These are phyloP conservation scores for Coilia nasus DNA, from an alignment of 2,797 vertebrate species.

Conservation along the genomic window DNA sequence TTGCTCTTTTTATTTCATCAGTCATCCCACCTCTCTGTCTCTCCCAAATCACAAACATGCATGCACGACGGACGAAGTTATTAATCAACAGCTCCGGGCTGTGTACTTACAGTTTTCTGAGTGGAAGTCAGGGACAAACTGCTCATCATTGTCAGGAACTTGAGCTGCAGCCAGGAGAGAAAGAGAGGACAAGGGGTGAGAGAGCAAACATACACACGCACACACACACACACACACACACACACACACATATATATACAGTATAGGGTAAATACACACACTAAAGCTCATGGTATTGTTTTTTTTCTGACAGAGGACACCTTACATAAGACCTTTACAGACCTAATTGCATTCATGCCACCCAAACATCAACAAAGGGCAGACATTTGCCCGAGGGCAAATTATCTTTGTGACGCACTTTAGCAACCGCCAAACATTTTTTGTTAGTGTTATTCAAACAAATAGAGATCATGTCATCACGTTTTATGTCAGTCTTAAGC, in stretches of 20 bases:
- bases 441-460: neutral
- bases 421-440: neutral
- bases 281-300: neutral
- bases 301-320: neutral
- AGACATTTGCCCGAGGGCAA: neutral
- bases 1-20: neutral
- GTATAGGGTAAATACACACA: neutral
- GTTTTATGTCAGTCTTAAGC: neutral
- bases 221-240: no score
- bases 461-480: neutral
- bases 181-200: neutral
- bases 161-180: conserved; percentile 82
- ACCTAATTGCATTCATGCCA: neutral
- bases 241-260: no score
- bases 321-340: neutral
- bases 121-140: conserved; percentile 96
- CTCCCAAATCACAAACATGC: conserved; percentile 20
- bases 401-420: neutral
- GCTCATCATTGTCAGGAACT: conserved; percentile 97
- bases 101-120: conserved; percentile 94
- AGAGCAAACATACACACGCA: no score
- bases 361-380: neutral
- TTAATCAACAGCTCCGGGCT: conserved; percentile 33
- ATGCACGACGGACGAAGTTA: neutral
- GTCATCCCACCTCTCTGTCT: neutral